Base-by-base conservation (phyloP, 37 sponge, comb jelly and placozoan species). In the Oscarella lobularis region DNA sequence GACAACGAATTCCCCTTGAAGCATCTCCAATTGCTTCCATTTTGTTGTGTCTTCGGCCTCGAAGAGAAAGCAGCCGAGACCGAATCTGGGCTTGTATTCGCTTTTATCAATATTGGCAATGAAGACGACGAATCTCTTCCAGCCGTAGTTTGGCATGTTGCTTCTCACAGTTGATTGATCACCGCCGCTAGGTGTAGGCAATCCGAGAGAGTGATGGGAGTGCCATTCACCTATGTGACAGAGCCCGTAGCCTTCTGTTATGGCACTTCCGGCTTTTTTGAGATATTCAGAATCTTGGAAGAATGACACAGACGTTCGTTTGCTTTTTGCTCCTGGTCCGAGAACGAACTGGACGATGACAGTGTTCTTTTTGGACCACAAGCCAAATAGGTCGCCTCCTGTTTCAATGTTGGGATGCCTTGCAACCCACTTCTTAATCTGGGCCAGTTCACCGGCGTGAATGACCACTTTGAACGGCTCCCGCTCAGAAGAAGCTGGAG, bases 151-250 rank as follows among this genome's bases (percentile, higher is more conserved):
- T 48, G 9, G 60, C 60, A 27, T 48, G 14, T 27, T 27, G 60
- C 60, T 48, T 9, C 20, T 48, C 60, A 48, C 14, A 27, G 60
- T 48, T n/a, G n/a, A n/a, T n/a, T n/a, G n/a, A n/a, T n/a, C n/a
- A n/a, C n/a, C n/a, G n/a, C n/a, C n/a, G n/a, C n/a, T n/a, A n/a
- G n/a, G n/a, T n/a, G n/a, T n/a, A n/a, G n/a, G n/a, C n/a, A n/a
- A n/a, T n/a, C n/a, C n/a, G n/a, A n/a, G n/a, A n/a, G n/a, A n/a
- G n/a, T n/a, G n/a, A 20, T 48, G 20, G 20, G 60, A 48, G 60
- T 48, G 20, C 60, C 60, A 48, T 20, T 48, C 60, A 48, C 60
- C 60, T 27, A 48, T 48, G 60, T 48, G 60, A 48, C 60, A 48
- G 20, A n/a, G n/a, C n/a, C n/a, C n/a, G n/a, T n/a, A n/a, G n/a